These are phyloP conservation scores for Chelon auratus DNA, from an alignment of 2,797 vertebrate species.

Conservation along the genomic window DNA sequence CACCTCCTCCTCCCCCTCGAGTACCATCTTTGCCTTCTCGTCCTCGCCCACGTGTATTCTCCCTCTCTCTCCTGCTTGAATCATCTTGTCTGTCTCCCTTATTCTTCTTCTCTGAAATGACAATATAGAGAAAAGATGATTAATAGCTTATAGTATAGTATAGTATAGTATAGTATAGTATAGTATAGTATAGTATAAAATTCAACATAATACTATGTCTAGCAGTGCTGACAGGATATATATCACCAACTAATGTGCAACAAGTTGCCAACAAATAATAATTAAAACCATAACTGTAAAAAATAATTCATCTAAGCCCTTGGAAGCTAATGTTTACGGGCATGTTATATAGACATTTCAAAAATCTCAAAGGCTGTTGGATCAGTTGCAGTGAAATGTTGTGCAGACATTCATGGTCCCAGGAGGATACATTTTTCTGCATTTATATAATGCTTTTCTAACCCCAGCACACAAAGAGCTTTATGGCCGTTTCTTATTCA, in stretches of 20 bases:
- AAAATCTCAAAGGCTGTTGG: no score
- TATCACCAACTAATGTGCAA: neutral
- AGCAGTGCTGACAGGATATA: conserved; percentile 4
- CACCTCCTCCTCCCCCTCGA: conserved; percentile 63
- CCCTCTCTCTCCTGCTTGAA: conserved; percentile 69
- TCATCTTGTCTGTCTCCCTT: conserved; percentile 79
- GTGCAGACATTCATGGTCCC: no score
- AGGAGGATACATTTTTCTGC: no score
- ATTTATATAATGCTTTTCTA: no score
- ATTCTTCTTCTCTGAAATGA: conserved; percentile 80
- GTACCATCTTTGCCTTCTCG: conserved; percentile 62
- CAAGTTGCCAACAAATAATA: conserved; percentile 37
- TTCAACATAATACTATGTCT: conserved; percentile 13
- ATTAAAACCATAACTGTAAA: conserved; percentile 7
- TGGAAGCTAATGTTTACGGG: neutral
- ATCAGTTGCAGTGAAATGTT: no score
- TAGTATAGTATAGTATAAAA: neutral
- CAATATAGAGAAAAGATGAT: conserved; percentile 38
- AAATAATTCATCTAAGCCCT: conserved; percentile 13
- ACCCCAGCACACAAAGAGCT: no score
- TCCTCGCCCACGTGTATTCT: conserved; percentile 76
- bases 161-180: neutral
- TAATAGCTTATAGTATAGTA: conserved; percentile 1
- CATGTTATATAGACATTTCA: neutral
- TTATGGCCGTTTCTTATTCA: no score